phyloP scores from a whole-genome alignment of 2,113 vertebrate genomes.

The Lutjanus erythropterus region DNA sequence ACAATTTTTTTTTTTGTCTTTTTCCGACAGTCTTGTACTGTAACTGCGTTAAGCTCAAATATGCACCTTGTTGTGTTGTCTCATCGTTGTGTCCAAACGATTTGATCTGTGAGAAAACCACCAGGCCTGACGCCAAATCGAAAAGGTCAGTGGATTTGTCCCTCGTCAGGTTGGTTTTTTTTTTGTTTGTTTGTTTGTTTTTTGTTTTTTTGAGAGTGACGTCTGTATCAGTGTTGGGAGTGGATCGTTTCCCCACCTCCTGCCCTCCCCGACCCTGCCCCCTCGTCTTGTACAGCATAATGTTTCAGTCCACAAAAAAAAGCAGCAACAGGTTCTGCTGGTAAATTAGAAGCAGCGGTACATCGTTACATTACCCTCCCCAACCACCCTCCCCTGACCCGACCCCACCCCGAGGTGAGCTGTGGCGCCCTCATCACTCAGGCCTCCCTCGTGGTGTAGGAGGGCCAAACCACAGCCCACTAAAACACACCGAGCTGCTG shows the following conservation, averaged over 20 bases:
- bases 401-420: slow-evolving; percentile 22
- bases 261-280: not conserved
- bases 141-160: slow-evolving; percentile 62
- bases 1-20: slow-evolving; percentile 72
- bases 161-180: slow-evolving; percentile 55
- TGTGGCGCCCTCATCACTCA: slow-evolving; percentile 28
- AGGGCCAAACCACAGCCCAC: slow-evolving; percentile 33
- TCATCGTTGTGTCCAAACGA: slow-evolving; percentile 68
- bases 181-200: too few species aligned
- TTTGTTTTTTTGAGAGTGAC: slow-evolving; percentile 39
- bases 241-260: slow-evolving; percentile 33
- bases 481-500: slow-evolving; percentile 69
- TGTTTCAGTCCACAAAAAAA: slow-evolving; percentile 73
- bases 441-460: slow-evolving; percentile 16
- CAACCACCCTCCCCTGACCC: not conserved
- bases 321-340: slow-evolving; percentile 84
- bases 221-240: slow-evolving; percentile 58
- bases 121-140: slow-evolving; percentile 16
- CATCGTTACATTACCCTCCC: too few species aligned
- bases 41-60: slow-evolving; percentile 77
- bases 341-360: slow-evolving; percentile 80
- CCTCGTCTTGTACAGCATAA: slow-evolving; percentile 62
- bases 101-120: slow-evolving; percentile 76
- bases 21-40: slow-evolving; percentile 77
- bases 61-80: slow-evolving; percentile 76